phyloP scores from a whole-genome alignment of 2,888 invertebrate genomes.

The Marasmarcha lunaedactyla region DNA sequence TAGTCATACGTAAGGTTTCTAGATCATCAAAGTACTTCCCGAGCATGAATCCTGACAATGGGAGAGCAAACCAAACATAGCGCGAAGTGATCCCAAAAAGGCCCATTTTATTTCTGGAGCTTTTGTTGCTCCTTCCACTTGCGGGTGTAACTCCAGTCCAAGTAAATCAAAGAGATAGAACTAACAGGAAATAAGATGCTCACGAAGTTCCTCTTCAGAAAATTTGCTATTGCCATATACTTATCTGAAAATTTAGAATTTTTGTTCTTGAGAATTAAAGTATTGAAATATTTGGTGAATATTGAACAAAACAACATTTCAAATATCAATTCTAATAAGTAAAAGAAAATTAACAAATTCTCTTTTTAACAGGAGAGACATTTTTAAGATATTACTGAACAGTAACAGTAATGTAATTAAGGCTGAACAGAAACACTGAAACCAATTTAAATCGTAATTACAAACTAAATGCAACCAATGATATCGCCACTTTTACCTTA shows the following conservation, averaged over 20 bases:
- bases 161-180: slow-evolving; percentile 70
- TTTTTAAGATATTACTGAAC: too few species aligned
- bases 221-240: slow-evolving; percentile 64
- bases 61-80: slow-evolving; percentile 60
- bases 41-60: slow-evolving; percentile 67
- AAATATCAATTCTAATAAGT: too few species aligned
- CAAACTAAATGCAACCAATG: too few species aligned
- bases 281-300: too few species aligned
- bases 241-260: slow-evolving; percentile 19
- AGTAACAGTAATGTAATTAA: too few species aligned
- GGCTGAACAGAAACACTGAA: too few species aligned
- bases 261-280: too few species aligned
- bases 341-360: too few species aligned
- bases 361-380: too few species aligned
- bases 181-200: slow-evolving; percentile 77
- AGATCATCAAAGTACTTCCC: slow-evolving; percentile 76
- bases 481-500: too few species aligned
- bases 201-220: slow-evolving; percentile 74
- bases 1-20: slow-evolving; percentile 78
- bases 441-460: too few species aligned
- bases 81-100: slow-evolving; percentile 69
- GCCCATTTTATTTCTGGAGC: slow-evolving; percentile 45
- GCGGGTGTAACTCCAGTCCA: slow-evolving; percentile 79
- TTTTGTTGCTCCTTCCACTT: slow-evolving; percentile 74
- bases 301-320: too few species aligned